phyloP scores from a whole-genome alignment of 64 coral and sea anemone species.

The Dendrophyllia cribrosa region DNA sequence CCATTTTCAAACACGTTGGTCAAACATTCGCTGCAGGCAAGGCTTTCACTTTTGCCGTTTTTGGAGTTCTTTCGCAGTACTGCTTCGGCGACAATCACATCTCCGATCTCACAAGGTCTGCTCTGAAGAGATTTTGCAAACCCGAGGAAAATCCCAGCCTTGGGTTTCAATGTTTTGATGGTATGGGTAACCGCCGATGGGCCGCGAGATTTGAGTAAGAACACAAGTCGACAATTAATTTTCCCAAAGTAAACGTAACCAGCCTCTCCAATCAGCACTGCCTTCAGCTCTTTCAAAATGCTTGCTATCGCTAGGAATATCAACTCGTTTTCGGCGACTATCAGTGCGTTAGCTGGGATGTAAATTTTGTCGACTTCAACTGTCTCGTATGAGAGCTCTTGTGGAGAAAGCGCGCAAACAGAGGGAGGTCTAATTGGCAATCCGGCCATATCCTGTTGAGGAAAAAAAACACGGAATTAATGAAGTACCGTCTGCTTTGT shows the following conservation, averaged over 20 bases:
- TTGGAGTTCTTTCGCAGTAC: not conserved
- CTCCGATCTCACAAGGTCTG: not conserved
- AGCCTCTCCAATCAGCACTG: not conserved
- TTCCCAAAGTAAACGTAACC: constrained; percentile 41
- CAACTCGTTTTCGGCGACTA: constrained; percentile 31
- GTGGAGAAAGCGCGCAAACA: not conserved
- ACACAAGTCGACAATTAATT: constrained; percentile 9
- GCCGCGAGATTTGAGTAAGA: constrained; percentile 21
- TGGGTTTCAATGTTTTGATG: constrained; percentile 9
- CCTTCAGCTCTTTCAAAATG: constrained; percentile 30
- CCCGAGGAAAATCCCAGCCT: constrained; percentile 16
- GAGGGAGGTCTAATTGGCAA: constrained; percentile 13
- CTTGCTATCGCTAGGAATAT: constrained; percentile 12
- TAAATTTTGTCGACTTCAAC: constrained; percentile 19
- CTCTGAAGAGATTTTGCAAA: constrained; percentile 15
- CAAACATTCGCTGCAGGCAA: constrained; percentile 26
- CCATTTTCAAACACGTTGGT: constrained; percentile 30
- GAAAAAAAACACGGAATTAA: not conserved
- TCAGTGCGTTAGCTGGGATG: constrained; percentile 8
- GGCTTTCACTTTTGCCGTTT: constrained; percentile 22
- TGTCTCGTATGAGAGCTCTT: not conserved
- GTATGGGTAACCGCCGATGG: not conserved
- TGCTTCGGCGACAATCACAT: constrained; percentile 14
- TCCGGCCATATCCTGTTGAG: not conserved
- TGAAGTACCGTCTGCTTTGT: no score